A percentile compares a stretch with the other conserved stretches of the same genome.
Conservation (phyloP, 2,888 invertebrate genomes). For the Chymomyza amoena region DNA sequence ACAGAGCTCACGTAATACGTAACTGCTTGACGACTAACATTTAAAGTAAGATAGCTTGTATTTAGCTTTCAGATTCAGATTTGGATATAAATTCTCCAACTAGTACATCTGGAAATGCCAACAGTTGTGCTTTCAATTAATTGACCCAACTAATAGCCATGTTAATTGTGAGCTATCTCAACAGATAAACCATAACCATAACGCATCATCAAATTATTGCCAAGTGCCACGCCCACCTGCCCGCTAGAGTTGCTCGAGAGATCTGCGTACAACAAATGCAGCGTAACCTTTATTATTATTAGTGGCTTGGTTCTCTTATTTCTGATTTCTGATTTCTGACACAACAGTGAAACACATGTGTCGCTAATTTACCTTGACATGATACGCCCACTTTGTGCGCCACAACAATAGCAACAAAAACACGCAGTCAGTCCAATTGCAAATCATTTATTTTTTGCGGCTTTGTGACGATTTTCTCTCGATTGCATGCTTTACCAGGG, state of each 20-base stretch:
- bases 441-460: conserved; percentile 2
- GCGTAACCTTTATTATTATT: conserved; percentile 43
- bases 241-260: not conserved
- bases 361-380: conserved; percentile 52
- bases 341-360: conserved; percentile 49
- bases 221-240: conserved; percentile 55
- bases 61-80: too few species aligned
- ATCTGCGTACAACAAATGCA: conserved; percentile 56
- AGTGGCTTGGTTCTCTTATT: not conserved
- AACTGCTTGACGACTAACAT: too few species aligned
- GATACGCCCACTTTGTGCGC: conserved; percentile 49
- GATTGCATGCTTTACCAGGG: not conserved
- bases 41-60: too few species aligned
- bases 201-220: conserved; percentile 38
- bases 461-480: not conserved
- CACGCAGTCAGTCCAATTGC: not conserved
- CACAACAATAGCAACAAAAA: not conserved
- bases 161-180: conserved; percentile 58
- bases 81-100: too few species aligned
- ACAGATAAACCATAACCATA: conserved; percentile 53
- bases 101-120: conserved; percentile 30
- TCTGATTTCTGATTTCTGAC: not conserved
- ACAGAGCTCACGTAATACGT: too few species aligned
- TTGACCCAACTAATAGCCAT: conserved; percentile 46
- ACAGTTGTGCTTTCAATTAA: conserved; percentile 61